Percentiles rank a stretch among this genome's conserved stretches.
Conservation (phyloP, 2,797 vertebrate species). For the Myotis findleyi region DNA sequence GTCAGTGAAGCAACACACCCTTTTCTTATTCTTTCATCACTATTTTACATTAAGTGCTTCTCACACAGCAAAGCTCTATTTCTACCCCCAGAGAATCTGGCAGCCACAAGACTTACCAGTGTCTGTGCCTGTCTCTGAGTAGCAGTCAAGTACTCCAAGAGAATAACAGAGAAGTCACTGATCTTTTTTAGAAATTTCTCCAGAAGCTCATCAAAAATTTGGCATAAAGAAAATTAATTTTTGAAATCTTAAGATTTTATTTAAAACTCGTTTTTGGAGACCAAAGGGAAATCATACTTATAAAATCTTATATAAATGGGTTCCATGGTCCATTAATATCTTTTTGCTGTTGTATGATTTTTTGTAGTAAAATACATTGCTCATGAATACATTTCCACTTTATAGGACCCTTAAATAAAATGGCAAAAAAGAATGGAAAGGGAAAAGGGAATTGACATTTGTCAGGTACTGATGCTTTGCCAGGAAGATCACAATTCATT, state of each 20-base stretch:
- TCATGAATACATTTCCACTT: conserved; percentile 49
- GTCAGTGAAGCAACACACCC: conserved; percentile 44
- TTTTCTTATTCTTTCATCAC: conserved; percentile 48
- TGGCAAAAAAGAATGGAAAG: neutral
- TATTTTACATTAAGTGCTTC: conserved; percentile 32
- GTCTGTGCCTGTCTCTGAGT: conserved; percentile 54
- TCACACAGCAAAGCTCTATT: conserved; percentile 65
- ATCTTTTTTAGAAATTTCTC: conserved; percentile 54
- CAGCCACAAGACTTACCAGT: conserved; percentile 15
- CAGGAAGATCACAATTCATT: conserved; percentile 36
- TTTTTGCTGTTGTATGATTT: conserved; percentile 43
- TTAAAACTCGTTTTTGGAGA: conserved; percentile 65
- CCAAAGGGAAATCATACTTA: conserved; percentile 68
- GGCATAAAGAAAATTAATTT: conserved; percentile 71
- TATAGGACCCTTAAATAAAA: conserved; percentile 40
- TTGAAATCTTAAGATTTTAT: conserved; percentile 67
- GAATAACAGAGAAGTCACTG: conserved; percentile 51
- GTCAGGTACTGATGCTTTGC: neutral
- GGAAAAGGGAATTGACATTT: conserved; percentile 12
- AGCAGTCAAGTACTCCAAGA: conserved; percentile 25
- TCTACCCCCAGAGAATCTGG: conserved; percentile 53
- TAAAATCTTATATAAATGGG: conserved; percentile 64
- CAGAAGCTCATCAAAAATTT: conserved; percentile 64
- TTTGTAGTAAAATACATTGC: conserved; percentile 59
- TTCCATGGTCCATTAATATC: conserved; percentile 55